Evolutionary conservation across 2,113 vertebrate genomes (phyloP).

Genomic region (Riparia riparia): DNA sequence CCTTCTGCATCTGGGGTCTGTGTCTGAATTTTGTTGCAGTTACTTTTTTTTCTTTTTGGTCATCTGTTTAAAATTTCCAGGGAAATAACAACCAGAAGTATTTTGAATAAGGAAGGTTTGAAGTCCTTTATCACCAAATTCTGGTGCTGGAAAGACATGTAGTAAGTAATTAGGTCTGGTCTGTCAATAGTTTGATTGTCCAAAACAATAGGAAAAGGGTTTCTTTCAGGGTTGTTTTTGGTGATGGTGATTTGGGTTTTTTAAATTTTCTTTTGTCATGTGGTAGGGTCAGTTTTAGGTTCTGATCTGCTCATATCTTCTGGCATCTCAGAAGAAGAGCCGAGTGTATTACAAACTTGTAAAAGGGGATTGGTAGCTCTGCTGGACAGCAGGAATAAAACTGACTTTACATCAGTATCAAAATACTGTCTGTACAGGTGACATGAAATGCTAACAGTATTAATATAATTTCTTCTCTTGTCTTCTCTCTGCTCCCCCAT

Average conservation of each 20-base stretch:
- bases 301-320: background rate
- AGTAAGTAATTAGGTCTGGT: background rate
- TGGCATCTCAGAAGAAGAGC: background rate
- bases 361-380: background rate
- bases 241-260: background rate
- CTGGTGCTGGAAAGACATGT: background rate
- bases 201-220: background rate
- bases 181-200: background rate
- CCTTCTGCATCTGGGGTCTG: background rate
- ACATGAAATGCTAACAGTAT: background rate
- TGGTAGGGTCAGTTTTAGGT: background rate
- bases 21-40: background rate
- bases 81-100: background rate
- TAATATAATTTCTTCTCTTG: conserved; percentile 3
- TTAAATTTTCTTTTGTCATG: background rate
- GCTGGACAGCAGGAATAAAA: conserved; percentile 2
- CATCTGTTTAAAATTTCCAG: background rate
- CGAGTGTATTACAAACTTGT: background rate
- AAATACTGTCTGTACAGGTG: conserved; percentile 17
- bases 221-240: background rate
- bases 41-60: too few relatives aligned
- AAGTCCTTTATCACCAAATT: background rate
- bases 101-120: background rate
- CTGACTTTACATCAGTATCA: conserved; percentile 2
- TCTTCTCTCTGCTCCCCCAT: background rate